phyloP scores from a whole-genome alignment of 2,113 vertebrate species.

The Pachypanchax playfairii region DNA sequence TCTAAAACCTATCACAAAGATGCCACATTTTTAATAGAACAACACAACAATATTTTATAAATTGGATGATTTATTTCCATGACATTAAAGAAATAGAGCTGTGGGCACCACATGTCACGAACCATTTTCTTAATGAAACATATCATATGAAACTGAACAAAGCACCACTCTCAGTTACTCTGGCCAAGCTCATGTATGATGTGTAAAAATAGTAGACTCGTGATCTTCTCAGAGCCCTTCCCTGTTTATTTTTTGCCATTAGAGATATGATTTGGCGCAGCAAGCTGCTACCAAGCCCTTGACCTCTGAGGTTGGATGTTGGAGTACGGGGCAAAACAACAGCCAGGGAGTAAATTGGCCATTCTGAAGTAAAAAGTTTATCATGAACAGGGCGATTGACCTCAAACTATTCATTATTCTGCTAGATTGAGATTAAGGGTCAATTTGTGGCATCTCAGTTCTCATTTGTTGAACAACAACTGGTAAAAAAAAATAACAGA shows the following conservation, averaged over 20 bases:
- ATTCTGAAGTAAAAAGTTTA: slow-evolving; percentile 61
- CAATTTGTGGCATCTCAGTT: slow-evolving; percentile 46
- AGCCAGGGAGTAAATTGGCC: slow-evolving; percentile 57
- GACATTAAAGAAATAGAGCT: too few relatives aligned
- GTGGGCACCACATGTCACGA: too few relatives aligned
- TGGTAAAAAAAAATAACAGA: too few relatives aligned
- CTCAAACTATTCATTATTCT: slow-evolving; percentile 54
- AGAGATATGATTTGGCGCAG: slow-evolving; percentile 51
- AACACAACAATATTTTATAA: too few relatives aligned
- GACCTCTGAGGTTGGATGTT: slow-evolving; percentile 31
- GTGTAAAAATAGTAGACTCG: slow-evolving; percentile 50
- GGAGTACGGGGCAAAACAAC: slow-evolving; percentile 3
- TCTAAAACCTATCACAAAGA: slow-evolving; percentile 39
- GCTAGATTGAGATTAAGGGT: slow-evolving; percentile 54
- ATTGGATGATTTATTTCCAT: too few relatives aligned
- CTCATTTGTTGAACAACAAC: slow-evolving; percentile 43
- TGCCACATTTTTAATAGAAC: slow-evolving; percentile 21
- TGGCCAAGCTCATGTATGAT: slow-evolving; percentile 27
- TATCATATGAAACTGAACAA: background rate
- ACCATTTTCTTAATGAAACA: too few relatives aligned
- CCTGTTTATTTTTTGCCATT: slow-evolving; percentile 57
- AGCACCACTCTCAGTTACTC: slow-evolving; percentile 25
- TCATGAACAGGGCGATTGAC: slow-evolving; percentile 41
- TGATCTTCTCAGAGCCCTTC: slow-evolving; percentile 36
- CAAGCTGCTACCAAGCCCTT: slow-evolving; percentile 59